These are phyloP conservation scores for Galbula dea DNA, from an alignment of 2,113 vertebrate species.

Conservation along the genomic window DNA sequence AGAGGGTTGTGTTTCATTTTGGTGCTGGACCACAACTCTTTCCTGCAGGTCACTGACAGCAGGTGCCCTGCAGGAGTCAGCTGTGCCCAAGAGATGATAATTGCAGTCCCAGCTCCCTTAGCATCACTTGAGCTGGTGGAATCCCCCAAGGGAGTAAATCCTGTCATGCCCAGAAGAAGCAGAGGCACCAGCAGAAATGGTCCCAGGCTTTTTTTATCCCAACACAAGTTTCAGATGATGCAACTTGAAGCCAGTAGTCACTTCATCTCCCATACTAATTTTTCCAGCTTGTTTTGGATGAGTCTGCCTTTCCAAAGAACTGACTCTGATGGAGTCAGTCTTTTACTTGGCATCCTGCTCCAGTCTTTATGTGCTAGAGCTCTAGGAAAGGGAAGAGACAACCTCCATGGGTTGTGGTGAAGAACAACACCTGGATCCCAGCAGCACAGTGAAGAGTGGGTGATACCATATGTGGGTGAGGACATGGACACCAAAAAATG, in stretches of 20 bases:
- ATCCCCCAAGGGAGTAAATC: background rate
- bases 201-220: conserved; percentile 36
- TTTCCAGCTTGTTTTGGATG: background rate
- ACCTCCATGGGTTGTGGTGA: background rate
- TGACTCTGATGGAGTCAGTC: background rate
- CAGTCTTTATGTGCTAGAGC: background rate
- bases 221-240: background rate
- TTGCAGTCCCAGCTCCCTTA: background rate
- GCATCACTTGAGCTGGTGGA: background rate
- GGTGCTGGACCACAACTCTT: background rate
- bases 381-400: background rate
- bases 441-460: background rate
- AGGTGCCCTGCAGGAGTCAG: background rate
- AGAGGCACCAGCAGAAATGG: conserved; percentile 11
- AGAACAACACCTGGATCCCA: background rate
- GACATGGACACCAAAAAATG: background rate
- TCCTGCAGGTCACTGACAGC: background rate
- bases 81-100: background rate
- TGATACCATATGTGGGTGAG: background rate
- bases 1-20: background rate
- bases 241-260: background rate
- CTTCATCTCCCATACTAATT: background rate
- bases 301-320: background rate
- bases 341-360: background rate
- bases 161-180: background rate